These are phyloP conservation scores for Torymus texanus DNA, from an alignment of 2,888 invertebrate species.

Conservation along the genomic window DNA sequence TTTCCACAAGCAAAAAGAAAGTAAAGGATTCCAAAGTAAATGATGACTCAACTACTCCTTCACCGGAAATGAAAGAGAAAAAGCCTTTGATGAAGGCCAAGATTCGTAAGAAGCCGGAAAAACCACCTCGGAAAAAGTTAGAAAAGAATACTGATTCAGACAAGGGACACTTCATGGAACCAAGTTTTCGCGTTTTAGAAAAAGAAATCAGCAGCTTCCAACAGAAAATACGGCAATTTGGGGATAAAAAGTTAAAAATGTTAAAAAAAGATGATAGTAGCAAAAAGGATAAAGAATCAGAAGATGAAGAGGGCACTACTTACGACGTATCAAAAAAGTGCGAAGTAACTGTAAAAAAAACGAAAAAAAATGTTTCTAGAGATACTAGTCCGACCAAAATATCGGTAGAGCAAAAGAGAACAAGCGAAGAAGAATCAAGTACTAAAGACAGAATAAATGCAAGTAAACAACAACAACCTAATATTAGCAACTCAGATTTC, in stretches of 20 bases:
- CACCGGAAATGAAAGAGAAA: slow-evolving; percentile 59
- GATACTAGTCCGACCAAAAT: slow-evolving; percentile 51
- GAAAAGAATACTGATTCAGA: slow-evolving; percentile 56
- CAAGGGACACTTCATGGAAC: slow-evolving; percentile 61
- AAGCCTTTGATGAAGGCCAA: slow-evolving; percentile 32
- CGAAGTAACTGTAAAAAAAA: slow-evolving; percentile 34
- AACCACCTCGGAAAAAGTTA: slow-evolving; percentile 43
- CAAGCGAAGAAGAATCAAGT: slow-evolving; percentile 46
- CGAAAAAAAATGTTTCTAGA: slow-evolving; percentile 39
- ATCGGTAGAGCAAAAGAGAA: slow-evolving; percentile 38
- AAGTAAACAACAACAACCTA: neutral
- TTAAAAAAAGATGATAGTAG: slow-evolving; percentile 37
- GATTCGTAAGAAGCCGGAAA: slow-evolving; percentile 48
- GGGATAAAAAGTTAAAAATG: slow-evolving; percentile 62
- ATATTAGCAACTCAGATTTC: slow-evolving; percentile 44
- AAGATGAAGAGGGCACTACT: slow-evolving; percentile 4
- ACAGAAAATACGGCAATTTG: slow-evolving; percentile 66
- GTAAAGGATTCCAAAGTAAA: slow-evolving; percentile 46
- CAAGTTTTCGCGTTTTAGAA: slow-evolving; percentile 70
- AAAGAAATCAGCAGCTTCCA: slow-evolving; percentile 67
- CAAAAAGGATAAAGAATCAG: slow-evolving; percentile 43
- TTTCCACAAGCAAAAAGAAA: slow-evolving; percentile 41
- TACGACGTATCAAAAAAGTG: slow-evolving; percentile 43
- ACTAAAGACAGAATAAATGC: neutral
- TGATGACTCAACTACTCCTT: slow-evolving; percentile 59